Percentiles rank a stretch among this genome's conserved stretches.
Evolutionary conservation across 1,140 invertebrate species (phyloP).

Genomic region (Nilaparvata lugens): DNA sequence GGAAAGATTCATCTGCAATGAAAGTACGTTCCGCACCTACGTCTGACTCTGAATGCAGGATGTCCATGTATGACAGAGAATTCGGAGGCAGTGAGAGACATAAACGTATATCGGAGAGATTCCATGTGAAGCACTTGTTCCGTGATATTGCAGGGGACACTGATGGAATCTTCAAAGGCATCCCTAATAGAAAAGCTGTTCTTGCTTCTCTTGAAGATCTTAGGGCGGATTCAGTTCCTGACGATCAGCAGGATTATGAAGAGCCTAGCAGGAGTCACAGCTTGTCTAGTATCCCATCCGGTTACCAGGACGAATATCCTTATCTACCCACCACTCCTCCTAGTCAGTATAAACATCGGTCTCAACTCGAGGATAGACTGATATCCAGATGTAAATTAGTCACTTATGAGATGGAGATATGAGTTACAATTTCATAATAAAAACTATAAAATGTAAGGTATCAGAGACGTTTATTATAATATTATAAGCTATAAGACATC

Average conservation of each 20-base stretch:
- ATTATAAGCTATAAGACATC: too few relatives aligned
- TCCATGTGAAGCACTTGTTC: constrained; percentile 41
- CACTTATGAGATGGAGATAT: too few relatives aligned
- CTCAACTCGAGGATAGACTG: constrained; percentile 37
- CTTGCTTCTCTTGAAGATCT: constrained; percentile 41
- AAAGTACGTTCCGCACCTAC: constrained; percentile 27
- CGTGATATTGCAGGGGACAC: constrained; percentile 38
- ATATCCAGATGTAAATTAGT: constrained; percentile 38
- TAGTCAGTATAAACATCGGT: constrained; percentile 38
- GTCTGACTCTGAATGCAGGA: constrained; percentile 25
- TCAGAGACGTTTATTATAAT: too few relatives aligned
- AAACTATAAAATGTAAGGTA: too few relatives aligned
- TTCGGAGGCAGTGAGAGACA: constrained; percentile 28
- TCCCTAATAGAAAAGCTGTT: constrained; percentile 42
- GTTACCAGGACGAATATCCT: constrained; percentile 40
- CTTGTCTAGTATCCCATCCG: constrained; percentile 37
- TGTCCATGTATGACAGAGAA: constrained; percentile 8
- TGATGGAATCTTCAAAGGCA: constrained; percentile 40
- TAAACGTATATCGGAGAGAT: constrained; percentile 41
- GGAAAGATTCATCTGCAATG: not conserved
- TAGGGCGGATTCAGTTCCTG: constrained; percentile 35
- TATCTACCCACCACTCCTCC: constrained; percentile 41
- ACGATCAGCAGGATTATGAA: constrained; percentile 36
- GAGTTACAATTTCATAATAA: too few relatives aligned
- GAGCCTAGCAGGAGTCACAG: constrained; percentile 36